These are phyloP conservation scores for Perizoma flavofasciatum DNA, from an alignment of 2,888 invertebrate genomes.

Conservation along the genomic window DNA sequence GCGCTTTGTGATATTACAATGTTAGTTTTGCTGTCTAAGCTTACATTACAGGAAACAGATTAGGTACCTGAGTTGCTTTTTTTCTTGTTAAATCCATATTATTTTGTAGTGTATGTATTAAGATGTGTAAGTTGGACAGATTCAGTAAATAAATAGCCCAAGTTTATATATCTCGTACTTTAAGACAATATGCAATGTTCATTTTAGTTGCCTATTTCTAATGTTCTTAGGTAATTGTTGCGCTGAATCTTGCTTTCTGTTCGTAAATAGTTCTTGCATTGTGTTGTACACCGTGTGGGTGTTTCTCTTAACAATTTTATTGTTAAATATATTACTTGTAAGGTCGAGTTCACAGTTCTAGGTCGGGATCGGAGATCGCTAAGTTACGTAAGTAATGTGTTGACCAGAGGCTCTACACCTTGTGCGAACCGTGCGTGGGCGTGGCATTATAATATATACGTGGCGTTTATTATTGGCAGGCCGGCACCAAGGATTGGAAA, in stretches of 20 bases:
- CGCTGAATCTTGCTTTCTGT: too few species aligned
- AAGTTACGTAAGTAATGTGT: conserved; percentile 50
- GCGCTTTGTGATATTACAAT: conserved; percentile 25
- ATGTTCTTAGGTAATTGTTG: too few species aligned
- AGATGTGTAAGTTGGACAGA: too few species aligned
- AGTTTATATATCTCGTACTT: too few species aligned
- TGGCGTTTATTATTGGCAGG: conserved; percentile 23
- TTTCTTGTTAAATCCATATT: too few species aligned
- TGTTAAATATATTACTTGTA: conserved; percentile 40
- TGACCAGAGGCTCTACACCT: conserved; percentile 55
- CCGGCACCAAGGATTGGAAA: conserved; percentile 3
- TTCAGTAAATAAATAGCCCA: too few species aligned
- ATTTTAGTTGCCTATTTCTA: too few species aligned
- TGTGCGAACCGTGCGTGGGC: conserved; percentile 49
- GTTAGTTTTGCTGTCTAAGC: conserved; percentile 18
- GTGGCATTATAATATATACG: conserved; percentile 33
- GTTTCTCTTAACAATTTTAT: conserved; percentile 42
- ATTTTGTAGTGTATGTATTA: too few species aligned
- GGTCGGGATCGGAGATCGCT: conserved; percentile 48
- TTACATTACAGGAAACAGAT: conserved; percentile 9
- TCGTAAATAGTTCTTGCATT: not conserved
- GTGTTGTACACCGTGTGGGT: conserved; percentile 9
- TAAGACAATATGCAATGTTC: too few species aligned
- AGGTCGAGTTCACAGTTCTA: conserved; percentile 43
- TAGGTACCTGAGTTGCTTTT: conserved; percentile 1